Evolutionary conservation across 2,888 invertebrate species (phyloP).

Genomic region (Margaritifera margaritifera): DNA sequence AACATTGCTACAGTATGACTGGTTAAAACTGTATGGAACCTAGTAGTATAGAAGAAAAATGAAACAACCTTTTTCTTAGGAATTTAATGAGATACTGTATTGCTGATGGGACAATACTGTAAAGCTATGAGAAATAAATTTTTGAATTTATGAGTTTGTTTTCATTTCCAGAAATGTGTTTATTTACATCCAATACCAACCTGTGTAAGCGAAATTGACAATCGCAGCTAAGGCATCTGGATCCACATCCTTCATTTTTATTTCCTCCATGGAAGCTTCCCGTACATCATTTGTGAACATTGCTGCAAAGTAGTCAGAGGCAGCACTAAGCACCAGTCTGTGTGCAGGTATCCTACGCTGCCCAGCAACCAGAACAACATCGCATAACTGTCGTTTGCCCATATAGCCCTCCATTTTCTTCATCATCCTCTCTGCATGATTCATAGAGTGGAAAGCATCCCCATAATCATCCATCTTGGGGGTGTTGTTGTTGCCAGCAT

Average conservation of each 20-base stretch:
- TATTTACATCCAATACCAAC: constrained; percentile 73
- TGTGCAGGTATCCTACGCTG: constrained; percentile 83
- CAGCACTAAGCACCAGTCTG: constrained; percentile 90
- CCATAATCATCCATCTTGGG: constrained; percentile 59
- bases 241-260: constrained; percentile 88
- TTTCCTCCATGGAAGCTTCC: constrained; percentile 88
- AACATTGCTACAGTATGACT: too few relatives aligned
- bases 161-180: background rate
- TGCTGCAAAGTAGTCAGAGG: constrained; percentile 94
- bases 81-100: too few relatives aligned
- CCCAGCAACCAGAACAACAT: constrained; percentile 89
- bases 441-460: constrained; percentile 70
- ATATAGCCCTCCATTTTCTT: constrained; percentile 88
- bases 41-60: too few relatives aligned
- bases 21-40: too few relatives aligned
- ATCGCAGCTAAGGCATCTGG: constrained; percentile 88
- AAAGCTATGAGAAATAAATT: too few relatives aligned
- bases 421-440: constrained; percentile 87
- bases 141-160: too few relatives aligned
- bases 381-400: constrained; percentile 87
- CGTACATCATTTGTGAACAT: constrained; percentile 93
- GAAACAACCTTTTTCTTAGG: too few relatives aligned
- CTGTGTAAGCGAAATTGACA: constrained; percentile 93
- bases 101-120: too few relatives aligned
- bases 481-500: constrained; percentile 49